Base-by-base conservation (phyloP, 2,113 vertebrate genomes). In the Gracilinanus agilis region DNA sequence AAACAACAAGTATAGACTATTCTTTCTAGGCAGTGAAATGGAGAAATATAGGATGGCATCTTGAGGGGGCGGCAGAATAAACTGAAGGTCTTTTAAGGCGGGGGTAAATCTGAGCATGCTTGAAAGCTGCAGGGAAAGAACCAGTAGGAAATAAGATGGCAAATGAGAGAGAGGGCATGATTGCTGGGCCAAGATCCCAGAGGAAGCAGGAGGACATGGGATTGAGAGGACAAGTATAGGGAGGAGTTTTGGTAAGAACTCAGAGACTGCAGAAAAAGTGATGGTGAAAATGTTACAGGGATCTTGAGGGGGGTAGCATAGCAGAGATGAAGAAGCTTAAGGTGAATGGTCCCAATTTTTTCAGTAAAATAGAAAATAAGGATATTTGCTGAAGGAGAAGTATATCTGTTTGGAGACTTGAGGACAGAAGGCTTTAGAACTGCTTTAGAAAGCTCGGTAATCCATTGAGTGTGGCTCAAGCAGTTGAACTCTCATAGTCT, bases 1-100 rank as follows among this genome's bases (percentile, higher is more conserved):
- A 83, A n/a, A 83, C 67, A 40, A 83, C 67, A 83, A 83, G 67
- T 83, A 83, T 83, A 83, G 67, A 83, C 67, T 83, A 83, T 83
- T 83, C 67, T n/a, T 83, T 83, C n/a, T 21, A 83, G 67, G 67
- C 67, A 83, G 67, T 83, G 67, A 83, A 83, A 83, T 83, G 67
- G 67, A 83, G 67, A 83, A 83, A 83, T 83, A 83, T 40, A 83
- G 67, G 67, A 83, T 83, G 67, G 67, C 67, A 83, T 34, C n/a
- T 83, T 83, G 34, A 83, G 67, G 67, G 67, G 67, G 67, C 1
- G n/a, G 67, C 67, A 83, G 34, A 40, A 34, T 83, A 83, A 83
- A 83, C 34, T 83, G n/a, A 83, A 83, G n/a, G 67, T 83, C 67
- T 83, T 83, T 83, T 83, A 83, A 83, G 67, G n/a, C 21, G 23